Evolutionary conservation across 2,888 invertebrate genomes (phyloP), one percentile per base, ranked within the genome.

Genomic region (Torymus auratus): DNA sequence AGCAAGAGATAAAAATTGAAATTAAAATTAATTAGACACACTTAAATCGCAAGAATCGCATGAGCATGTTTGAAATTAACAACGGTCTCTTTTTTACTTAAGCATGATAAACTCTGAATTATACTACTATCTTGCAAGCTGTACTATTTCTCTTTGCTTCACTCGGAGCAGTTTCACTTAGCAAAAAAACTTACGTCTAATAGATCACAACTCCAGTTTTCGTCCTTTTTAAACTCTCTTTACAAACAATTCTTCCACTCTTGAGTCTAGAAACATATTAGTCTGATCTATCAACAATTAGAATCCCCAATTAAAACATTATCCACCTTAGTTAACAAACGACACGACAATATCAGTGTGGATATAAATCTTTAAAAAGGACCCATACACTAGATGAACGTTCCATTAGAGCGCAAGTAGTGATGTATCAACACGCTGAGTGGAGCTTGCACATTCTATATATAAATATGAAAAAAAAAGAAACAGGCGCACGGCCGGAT

Each of bases 401-500:
- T 80, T 78, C 50, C 28, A 67, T 79, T 73, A 69, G 62, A 62
- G 28, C 15, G 55, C 61, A 71, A 68, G 69, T 79, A 76, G 60
- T 73, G 41, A 56, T 41, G 7, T 41, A 41, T 23, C 1, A 82
- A 82, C 83, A 86, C 83, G 85, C 86, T 84, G 84, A 81, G 84
- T 85, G 83, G 82, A 87, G 75, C 84, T 83, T 70, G 82, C 79
- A 79, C 74, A 83, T 81, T 20, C 20, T 41, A 41, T 41, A 41
- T 41, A 41, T 41, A 41, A 41, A 71, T 82, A 68, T 10, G 17
- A 15, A 53, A 23, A 23, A 53, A 76, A 69, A 78, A 55, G 41
- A 41, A 41, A 41, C 41, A 72, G 52, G 73, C 60, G 13, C 20
- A 15, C 72, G 69, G 67, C 53, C 52, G 73, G 20, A 76, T 76